These are phyloP conservation scores for Callionymus lyra DNA, from an alignment of 2,113 vertebrate genomes.

Conservation along the genomic window DNA sequence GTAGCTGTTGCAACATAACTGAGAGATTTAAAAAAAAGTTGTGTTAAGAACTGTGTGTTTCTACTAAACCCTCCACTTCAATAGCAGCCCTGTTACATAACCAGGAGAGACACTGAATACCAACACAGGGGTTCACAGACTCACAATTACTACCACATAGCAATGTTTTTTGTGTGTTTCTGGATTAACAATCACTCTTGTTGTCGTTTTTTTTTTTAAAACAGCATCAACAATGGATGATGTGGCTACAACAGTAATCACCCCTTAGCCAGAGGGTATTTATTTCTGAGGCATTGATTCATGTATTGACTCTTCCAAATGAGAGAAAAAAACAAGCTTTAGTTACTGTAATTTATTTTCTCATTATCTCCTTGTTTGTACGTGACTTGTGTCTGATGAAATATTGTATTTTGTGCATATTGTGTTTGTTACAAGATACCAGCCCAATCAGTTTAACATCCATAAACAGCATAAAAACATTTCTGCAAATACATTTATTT, in stretches of 20 bases:
- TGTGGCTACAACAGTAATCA: slow-evolving; percentile 16
- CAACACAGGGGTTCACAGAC: slow-evolving; percentile 22
- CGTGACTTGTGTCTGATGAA: too few species aligned
- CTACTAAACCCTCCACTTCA: slow-evolving; percentile 18
- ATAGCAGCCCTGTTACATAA: slow-evolving; percentile 33
- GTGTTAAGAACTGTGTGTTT: slow-evolving; percentile 1
- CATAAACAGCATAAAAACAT: too few species aligned
- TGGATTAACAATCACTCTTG: too few species aligned
- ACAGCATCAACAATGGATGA: slow-evolving; percentile 4
- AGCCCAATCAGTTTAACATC: too few species aligned
- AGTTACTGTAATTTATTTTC: too few species aligned
- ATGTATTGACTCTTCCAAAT: slow-evolving; percentile 31
- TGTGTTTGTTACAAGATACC: too few species aligned
- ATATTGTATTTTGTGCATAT: too few species aligned
- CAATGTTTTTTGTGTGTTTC: background rate
- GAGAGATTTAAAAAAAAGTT: slow-evolving; percentile 11
- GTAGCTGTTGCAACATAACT: background rate
- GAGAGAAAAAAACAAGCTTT: slow-evolving; percentile 19
- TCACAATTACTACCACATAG: slow-evolving; percentile 12
- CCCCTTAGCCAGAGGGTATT: slow-evolving; percentile 7
- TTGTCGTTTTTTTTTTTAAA: too few species aligned
- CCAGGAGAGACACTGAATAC: slow-evolving; percentile 5
- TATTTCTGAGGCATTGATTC: slow-evolving; percentile 30
- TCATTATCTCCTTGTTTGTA: too few species aligned
- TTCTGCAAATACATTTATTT: too few species aligned